These are phyloP conservation scores for Creontiades dilutus DNA, from an alignment of 2,888 invertebrate species.

Conservation along the genomic window DNA sequence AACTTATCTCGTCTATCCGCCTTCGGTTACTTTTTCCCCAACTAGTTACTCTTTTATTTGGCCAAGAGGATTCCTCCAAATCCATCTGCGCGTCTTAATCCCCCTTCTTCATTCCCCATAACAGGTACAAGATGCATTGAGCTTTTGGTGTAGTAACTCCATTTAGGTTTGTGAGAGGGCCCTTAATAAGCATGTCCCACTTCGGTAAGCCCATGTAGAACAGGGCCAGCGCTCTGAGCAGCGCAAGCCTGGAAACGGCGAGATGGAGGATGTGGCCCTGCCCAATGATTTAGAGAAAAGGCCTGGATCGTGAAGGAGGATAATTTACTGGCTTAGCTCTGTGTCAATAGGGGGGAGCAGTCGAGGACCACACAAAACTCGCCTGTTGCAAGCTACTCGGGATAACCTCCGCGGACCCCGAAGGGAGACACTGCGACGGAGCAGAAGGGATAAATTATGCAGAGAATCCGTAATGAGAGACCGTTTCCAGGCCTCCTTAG, in stretches of 20 bases:
- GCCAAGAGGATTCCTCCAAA: too few relatives aligned
- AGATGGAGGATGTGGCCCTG: constrained; percentile 5
- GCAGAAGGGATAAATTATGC: constrained; percentile 69
- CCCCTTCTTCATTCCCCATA: too few relatives aligned
- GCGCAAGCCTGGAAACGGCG: constrained; percentile 14
- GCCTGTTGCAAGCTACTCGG: constrained; percentile 61
- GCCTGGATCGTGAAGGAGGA: constrained; percentile 65
- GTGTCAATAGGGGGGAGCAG: constrained; percentile 66
- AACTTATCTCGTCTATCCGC: too few relatives aligned
- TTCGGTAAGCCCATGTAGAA: constrained; percentile 11
- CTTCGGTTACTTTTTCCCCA: too few relatives aligned
- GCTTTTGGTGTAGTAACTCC: background rate
- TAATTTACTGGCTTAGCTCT: constrained; percentile 67
- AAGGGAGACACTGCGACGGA: constrained; percentile 44
- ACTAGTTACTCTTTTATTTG: too few relatives aligned
- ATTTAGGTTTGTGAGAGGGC: background rate
- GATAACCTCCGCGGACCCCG: constrained; percentile 37
- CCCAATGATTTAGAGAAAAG: constrained; percentile 67
- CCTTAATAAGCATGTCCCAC: constrained; percentile 31
- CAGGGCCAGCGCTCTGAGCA: background rate
- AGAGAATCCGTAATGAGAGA: constrained; percentile 72
- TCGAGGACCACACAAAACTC: constrained; percentile 71
- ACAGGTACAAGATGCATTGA: too few relatives aligned
- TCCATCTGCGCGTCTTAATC: too few relatives aligned
- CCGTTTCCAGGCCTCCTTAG: constrained; percentile 60